Evolutionary conservation across 2,113 vertebrate genomes (phyloP), one percentile per base, ranked within the genome.

Genomic region (Microtus oregoni): DNA sequence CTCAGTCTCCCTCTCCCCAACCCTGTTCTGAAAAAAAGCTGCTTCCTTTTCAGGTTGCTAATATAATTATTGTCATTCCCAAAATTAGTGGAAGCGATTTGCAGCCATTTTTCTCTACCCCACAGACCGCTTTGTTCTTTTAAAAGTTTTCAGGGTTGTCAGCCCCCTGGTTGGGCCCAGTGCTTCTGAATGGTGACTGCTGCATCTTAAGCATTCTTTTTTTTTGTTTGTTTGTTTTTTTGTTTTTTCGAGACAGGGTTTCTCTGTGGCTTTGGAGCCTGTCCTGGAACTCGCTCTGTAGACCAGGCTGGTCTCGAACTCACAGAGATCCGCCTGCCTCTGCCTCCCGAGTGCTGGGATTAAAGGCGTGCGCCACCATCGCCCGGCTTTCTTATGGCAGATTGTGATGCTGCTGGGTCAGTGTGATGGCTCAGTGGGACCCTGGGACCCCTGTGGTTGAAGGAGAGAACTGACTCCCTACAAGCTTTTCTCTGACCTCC

Each of bases 1-100:
- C 41, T 68, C 78, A n/a, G 55, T 22, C 12, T 52, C 72, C 47
- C 28, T 3, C 24, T 28, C 19, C 32, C 14, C n/a, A 47, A 85
- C 58, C n/a, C 24, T 1, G 65, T 94, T 86, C 85, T 92, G 67
- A 35, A 91, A 86, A 86, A 90, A 94, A 70, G 30, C 50, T 89
- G 58, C 61, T 96, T 72, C 55, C 82, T 93, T 88, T 86, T 96
- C 47, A 83, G 93, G 63, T 55, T 78, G 38, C 68, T 79, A 30
- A 87, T 78, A 11, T 90, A 90, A 61, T 90, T 94, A 70, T 92
- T 79, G 70, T 32, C 30, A 41, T 95, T 92, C 91, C 75, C 93
- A 89, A 76, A 91, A 55, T 92, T 85, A 90, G 50, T 73, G 35
- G 61, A 79, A 90, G 41, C 58, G 73, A 15, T 94, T 92, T 73